Evolutionary conservation across 2,888 invertebrate species (phyloP).

Genomic region (Nomada lathburiana): DNA sequence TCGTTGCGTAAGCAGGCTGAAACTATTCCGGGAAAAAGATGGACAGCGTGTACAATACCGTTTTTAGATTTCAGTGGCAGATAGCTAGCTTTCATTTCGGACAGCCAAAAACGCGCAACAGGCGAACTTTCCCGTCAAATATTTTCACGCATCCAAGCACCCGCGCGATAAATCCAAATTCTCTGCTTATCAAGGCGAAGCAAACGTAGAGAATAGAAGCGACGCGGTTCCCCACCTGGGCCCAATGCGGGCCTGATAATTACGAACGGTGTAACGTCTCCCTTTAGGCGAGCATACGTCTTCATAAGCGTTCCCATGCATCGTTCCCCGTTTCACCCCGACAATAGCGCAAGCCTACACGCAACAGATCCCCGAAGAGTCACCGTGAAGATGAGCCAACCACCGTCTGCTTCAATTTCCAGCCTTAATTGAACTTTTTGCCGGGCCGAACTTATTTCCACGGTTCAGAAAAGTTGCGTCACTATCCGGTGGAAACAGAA

Average conservation of each 20-base stretch:
- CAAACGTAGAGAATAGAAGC: neutral
- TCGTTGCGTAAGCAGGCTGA: no score
- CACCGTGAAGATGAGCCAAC: neutral
- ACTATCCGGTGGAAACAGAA: slow-evolving; percentile 34
- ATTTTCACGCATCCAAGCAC: neutral
- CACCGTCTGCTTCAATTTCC: slow-evolving; percentile 26
- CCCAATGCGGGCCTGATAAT: neutral
- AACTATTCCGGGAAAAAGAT: no score
- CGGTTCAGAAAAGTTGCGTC: slow-evolving; percentile 53
- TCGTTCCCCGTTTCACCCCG: neutral
- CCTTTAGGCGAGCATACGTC: neutral
- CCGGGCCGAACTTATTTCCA: slow-evolving; percentile 47
- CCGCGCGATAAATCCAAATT: neutral
- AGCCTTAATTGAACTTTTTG: slow-evolving; percentile 53
- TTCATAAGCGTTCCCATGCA: neutral
- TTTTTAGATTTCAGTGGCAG: neutral
- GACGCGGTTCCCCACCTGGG: neutral
- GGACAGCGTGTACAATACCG: no score
- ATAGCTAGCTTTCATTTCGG: neutral
- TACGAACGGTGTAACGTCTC: neutral
- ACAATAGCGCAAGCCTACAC: slow-evolving; percentile 22
- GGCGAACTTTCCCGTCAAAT: slow-evolving; percentile 18
- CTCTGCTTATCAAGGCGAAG: neutral
- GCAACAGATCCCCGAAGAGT: neutral
- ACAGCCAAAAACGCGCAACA: slow-evolving; percentile 2